Conservation (phyloP, 2,113 vertebrate species). For the Benitochromis conjunctus region DNA sequence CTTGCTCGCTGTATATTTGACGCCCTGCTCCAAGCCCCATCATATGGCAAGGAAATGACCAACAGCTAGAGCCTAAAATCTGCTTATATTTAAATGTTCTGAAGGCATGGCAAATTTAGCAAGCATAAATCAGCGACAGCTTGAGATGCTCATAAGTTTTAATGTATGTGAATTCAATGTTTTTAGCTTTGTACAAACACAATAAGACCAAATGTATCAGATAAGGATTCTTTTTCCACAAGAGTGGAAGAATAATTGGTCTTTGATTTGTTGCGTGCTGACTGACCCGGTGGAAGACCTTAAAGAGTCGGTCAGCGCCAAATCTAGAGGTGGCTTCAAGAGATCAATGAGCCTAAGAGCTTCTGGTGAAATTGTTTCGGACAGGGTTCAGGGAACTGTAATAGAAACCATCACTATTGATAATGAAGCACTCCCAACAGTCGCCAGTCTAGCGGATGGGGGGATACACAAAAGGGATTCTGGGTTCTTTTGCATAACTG, state of each 20-base stretch:
- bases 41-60: background rate
- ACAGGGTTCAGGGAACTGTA: slow-evolving; percentile 8
- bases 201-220: background rate
- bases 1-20: background rate
- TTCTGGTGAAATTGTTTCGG: background rate
- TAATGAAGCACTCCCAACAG: background rate
- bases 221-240: background rate
- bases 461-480: background rate
- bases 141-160: background rate
- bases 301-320: slow-evolving; percentile 2
- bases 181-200: background rate
- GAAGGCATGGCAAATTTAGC: background rate
- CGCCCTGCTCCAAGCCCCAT: background rate
- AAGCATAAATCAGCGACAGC: background rate
- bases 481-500: slow-evolving; percentile 11
- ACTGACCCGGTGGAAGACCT: slow-evolving; percentile 15
- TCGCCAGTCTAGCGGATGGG: background rate
- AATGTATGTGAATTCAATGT: background rate
- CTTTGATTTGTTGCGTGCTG: background rate
- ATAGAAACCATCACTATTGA: slow-evolving; percentile 1
- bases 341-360: slow-evolving; percentile 31
- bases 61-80: background rate
- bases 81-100: background rate
- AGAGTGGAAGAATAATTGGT: slow-evolving; percentile 3
- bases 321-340: background rate